Percentiles rank a stretch among this genome's conserved stretches.
Conservation (phyloP, 2,888 invertebrate genomes). For the Rotaria socialis region DNA sequence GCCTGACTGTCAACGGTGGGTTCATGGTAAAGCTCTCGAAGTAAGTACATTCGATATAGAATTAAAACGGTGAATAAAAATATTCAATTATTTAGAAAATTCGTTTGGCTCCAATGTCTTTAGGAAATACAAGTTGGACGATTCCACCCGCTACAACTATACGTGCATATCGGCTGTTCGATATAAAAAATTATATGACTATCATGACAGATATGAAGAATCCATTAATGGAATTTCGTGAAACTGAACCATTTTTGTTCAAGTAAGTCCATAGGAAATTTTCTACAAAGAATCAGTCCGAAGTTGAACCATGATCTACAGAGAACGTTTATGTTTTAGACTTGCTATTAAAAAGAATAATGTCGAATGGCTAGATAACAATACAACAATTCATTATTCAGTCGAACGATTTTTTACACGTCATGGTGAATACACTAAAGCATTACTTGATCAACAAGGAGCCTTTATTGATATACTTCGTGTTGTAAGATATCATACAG, state of each 20-base stretch:
- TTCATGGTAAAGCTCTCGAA: background rate
- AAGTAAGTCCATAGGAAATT: background rate
- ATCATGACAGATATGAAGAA: background rate
- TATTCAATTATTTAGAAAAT: background rate
- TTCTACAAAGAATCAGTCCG: no score
- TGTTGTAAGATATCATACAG: background rate
- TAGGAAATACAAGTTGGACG: background rate
- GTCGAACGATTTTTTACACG: background rate
- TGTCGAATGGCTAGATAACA: background rate
- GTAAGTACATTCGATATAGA: background rate
- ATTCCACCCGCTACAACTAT: background rate
- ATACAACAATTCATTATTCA: background rate
- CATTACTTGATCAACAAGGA: background rate
- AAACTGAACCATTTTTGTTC: background rate
- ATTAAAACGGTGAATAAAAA: background rate
- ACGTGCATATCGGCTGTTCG: conserved; percentile 21
- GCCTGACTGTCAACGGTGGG: background rate
- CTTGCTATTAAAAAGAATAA: background rate
- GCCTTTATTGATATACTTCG: conserved; percentile 31
- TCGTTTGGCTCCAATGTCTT: background rate
- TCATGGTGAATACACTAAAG: background rate
- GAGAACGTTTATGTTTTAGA: background rate
- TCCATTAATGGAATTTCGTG: background rate
- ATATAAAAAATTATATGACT: conserved; percentile 36
- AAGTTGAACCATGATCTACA: no score